Conservation (phyloP, 2,113 vertebrate species). For the Otus sunia region DNA sequence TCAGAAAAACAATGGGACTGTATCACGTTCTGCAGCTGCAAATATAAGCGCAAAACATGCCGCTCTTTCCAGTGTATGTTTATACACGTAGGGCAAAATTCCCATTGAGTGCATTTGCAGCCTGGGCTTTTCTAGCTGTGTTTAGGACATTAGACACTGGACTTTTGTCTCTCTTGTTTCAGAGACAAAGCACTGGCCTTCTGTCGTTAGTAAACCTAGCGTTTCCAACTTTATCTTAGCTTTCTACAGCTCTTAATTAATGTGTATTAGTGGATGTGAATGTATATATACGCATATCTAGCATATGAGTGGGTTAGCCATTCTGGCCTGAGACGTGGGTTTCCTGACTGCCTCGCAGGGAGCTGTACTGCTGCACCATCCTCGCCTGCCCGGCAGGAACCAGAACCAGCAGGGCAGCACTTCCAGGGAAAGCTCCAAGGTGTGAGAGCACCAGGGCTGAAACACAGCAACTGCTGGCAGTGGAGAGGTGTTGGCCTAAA, state of each 20-base stretch:
- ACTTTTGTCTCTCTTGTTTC: slow-evolving; percentile 55
- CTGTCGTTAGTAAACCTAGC: neutral
- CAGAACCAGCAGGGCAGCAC: neutral
- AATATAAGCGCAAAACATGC: neutral
- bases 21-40: slow-evolving; percentile 35
- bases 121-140: slow-evolving; percentile 48
- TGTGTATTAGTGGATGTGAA: neutral
- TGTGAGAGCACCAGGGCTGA: neutral
- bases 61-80: slow-evolving; percentile 7
- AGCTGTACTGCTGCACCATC: neutral
- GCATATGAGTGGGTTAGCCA: neutral
- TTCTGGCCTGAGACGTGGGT: neutral
- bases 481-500: neutral
- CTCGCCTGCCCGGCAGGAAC: rapidly evolving
- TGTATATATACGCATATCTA: neutral
- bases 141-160: slow-evolving; percentile 24
- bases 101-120: slow-evolving; percentile 45
- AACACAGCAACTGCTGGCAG: neutral
- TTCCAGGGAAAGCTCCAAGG: neutral
- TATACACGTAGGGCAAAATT: neutral
- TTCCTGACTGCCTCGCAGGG: neutral
- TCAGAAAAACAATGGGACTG: slow-evolving; percentile 28
- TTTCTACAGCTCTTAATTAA: neutral
- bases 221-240: slow-evolving; percentile 4
- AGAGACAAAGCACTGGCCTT: slow-evolving; percentile 39